A percentile compares a stretch with the other conserved stretches of the same genome.
These are phyloP conservation scores for Cuculus canorus DNA, from an alignment of 2,797 vertebrate species.

Conservation along the genomic window DNA sequence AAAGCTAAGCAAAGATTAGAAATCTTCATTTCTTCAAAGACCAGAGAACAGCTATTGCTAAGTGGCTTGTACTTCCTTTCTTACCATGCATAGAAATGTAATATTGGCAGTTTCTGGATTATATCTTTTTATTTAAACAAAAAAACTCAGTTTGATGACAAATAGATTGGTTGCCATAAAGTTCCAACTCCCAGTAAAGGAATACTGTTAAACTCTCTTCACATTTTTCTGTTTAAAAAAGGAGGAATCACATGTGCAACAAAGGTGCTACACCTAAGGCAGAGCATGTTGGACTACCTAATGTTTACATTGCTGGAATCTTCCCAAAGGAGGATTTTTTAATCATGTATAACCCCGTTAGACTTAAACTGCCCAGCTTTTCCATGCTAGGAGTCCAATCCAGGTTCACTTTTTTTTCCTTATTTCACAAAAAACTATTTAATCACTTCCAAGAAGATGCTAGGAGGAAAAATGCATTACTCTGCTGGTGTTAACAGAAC, in stretches of 20 bases:
- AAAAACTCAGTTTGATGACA: background rate
- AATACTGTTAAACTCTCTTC: background rate
- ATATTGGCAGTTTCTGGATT: background rate
- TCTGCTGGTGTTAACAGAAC: background rate
- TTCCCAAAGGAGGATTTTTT: background rate
- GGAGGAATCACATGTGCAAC: background rate
- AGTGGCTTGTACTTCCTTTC: background rate
- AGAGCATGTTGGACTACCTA: background rate
- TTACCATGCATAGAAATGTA: background rate
- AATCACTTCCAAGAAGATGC: background rate
- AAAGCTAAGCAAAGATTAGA: background rate
- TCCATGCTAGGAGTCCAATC: background rate
- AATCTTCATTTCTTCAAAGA: background rate
- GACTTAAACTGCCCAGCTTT: background rate
- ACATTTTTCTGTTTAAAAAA: background rate
- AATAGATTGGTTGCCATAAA: background rate
- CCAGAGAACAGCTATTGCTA: background rate
- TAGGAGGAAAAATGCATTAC: background rate
- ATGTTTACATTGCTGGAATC: background rate
- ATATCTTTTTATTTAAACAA: background rate
- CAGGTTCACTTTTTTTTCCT: background rate
- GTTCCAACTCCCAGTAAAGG: background rate
- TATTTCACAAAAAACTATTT: background rate
- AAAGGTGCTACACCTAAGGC: background rate
- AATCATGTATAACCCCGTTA: background rate